phyloP scores from a whole-genome alignment of 2,797 vertebrate species.

The Tenualosa thibaudeaui region DNA sequence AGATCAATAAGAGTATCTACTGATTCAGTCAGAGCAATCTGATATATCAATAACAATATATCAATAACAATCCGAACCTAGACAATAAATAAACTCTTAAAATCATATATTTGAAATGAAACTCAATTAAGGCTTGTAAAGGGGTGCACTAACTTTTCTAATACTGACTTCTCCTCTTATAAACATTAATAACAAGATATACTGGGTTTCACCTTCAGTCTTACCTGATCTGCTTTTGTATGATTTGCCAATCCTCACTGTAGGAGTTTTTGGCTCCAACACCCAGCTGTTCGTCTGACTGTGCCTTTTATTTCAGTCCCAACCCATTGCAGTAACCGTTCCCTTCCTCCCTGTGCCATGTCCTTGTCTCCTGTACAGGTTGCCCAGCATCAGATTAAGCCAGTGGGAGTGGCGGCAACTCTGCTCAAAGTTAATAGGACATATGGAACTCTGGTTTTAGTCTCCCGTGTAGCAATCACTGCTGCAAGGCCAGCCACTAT shows the following conservation, averaged over 20 bases:
- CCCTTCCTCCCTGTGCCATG: not conserved
- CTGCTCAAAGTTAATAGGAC: slow-evolving; percentile 27
- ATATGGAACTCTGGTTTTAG: not conserved
- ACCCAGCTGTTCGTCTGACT: not conserved
- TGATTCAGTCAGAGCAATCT: not conserved
- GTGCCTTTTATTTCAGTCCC: slow-evolving; percentile 27
- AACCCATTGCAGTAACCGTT: slow-evolving; percentile 32
- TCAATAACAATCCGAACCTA: not conserved
- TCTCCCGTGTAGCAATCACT: slow-evolving; percentile 36
- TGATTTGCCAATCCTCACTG: not conserved
- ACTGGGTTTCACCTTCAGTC: slow-evolving; percentile 8
- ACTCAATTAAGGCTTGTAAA: not conserved
- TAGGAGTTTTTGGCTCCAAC: not conserved
- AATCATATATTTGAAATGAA: not conserved
- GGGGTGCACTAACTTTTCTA: not conserved
- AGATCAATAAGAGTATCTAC: not conserved
- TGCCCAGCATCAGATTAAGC: not conserved
- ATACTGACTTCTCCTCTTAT: not conserved
- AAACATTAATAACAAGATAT: not conserved
- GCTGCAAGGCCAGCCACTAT: slow-evolving; percentile 17
- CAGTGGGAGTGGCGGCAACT: not conserved
- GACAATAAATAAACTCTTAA: not conserved
- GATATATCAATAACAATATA: too few species aligned
- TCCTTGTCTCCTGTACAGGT: not conserved
- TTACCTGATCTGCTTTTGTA: not conserved